Conservation (phyloP, 2,113 vertebrate genomes). For the Tachycineta bicolor region DNA sequence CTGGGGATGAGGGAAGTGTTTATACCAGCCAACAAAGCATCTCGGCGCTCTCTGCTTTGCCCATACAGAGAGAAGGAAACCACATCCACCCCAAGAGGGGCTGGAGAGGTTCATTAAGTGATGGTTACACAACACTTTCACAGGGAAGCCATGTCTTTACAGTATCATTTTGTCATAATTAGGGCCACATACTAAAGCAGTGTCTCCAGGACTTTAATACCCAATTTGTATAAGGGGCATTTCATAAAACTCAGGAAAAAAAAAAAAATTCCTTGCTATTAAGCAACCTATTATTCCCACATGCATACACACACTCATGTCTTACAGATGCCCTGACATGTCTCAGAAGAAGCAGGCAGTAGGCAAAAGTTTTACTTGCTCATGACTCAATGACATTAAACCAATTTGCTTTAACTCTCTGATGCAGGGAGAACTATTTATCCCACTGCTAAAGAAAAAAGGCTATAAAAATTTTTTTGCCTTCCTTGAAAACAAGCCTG, state of each 20-base stretch:
- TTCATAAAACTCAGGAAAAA: conserved; percentile 37
- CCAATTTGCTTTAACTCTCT: not conserved
- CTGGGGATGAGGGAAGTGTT: not conserved
- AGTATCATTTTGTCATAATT: conserved; percentile 32
- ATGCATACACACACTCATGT: not conserved
- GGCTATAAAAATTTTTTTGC: not conserved
- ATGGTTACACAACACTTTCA: not conserved
- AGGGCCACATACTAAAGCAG: not conserved
- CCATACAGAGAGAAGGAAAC: not conserved
- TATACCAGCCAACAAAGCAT: not conserved
- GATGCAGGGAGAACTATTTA: not conserved
- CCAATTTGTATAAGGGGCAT: not conserved
- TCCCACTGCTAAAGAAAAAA: not conserved
- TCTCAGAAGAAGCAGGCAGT: not conserved
- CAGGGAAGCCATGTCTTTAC: not conserved
- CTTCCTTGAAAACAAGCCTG: not conserved
- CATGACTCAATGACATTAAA: conserved; percentile 2
- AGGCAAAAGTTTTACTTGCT: not conserved
- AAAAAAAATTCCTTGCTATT: not conserved
- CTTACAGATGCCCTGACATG: conserved; percentile 3
- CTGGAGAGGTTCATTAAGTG: not conserved
- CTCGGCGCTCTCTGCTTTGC: not conserved
- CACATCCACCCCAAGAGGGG: not conserved
- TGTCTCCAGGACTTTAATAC: not conserved
- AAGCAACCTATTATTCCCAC: not conserved